phyloP scores from a whole-genome alignment of 2,113 vertebrate species.

The Mesitornis unicolor region DNA sequence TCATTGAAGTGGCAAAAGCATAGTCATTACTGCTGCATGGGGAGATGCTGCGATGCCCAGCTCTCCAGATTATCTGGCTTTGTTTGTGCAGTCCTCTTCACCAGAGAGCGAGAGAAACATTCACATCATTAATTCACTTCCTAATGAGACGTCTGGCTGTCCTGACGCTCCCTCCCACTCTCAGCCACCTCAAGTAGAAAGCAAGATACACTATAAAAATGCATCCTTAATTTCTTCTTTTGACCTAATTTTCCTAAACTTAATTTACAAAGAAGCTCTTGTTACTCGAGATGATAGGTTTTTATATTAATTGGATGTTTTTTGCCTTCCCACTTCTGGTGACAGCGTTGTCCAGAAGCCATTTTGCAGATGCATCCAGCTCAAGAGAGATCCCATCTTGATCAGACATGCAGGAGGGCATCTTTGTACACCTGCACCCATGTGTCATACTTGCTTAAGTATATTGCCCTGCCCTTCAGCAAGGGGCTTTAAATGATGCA shows the following conservation, averaged over 20 bases:
- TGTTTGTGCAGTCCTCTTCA: background rate
- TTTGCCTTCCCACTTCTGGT: background rate
- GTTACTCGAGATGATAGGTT: background rate
- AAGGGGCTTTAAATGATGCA: no score
- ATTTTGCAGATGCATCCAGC: background rate
- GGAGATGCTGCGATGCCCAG: background rate
- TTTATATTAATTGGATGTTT: background rate
- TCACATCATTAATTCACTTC: conserved; percentile 10
- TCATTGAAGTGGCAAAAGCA: background rate
- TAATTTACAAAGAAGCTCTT: background rate
- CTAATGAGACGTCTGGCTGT: conserved; percentile 1
- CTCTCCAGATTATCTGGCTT: background rate
- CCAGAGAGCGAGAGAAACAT: background rate
- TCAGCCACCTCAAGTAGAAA: conserved; percentile 11
- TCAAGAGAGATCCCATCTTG: background rate
- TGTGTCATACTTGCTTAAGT: accelerated
- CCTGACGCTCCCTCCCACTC: conserved; percentile 40
- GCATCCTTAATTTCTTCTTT: background rate
- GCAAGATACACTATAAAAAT: background rate
- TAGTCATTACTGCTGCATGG: background rate
- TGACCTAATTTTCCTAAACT: background rate
- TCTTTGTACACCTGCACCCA: background rate
- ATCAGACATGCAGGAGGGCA: background rate
- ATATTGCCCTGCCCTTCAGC: background rate
- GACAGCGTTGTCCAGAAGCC: background rate